Percentiles rank a stretch among this genome's conserved stretches.
These are phyloP conservation scores for Drosophila saltans DNA, from an alignment of 1,140 invertebrate species.

Conservation along the genomic window DNA sequence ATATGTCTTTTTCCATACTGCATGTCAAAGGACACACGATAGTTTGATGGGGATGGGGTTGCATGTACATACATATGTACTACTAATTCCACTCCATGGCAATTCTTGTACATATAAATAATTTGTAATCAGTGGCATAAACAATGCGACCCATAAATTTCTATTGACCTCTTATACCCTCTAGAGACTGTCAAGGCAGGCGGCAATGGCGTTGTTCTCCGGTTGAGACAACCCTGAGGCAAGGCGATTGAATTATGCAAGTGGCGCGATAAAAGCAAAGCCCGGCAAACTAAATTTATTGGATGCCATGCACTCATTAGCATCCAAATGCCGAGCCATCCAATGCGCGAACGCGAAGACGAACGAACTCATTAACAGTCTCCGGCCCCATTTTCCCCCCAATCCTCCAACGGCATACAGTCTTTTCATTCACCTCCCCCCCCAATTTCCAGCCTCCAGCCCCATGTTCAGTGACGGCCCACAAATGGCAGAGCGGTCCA, in stretches of 20 bases:
- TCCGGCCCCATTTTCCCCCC: slow-evolving; percentile 19
- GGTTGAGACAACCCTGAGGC: slow-evolving; percentile 2
- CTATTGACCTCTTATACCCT: slow-evolving; percentile 68
- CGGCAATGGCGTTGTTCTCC: background rate
- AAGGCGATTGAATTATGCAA: slow-evolving; percentile 73
- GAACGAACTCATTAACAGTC: slow-evolving; percentile 77
- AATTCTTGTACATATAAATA: slow-evolving; percentile 42
- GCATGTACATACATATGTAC: background rate
- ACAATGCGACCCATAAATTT: slow-evolving; percentile 74
- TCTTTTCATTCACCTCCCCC: no score
- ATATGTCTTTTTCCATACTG: background rate
- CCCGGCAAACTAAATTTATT: slow-evolving; percentile 79
- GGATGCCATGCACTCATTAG: slow-evolving; percentile 81
- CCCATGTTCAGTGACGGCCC: slow-evolving; percentile 14
- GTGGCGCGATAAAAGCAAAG: slow-evolving; percentile 79
- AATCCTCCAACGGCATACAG: background rate
- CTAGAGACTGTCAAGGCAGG: slow-evolving; percentile 22
- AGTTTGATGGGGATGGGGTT: background rate
- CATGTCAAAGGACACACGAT: slow-evolving; percentile 6
- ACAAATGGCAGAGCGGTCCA: slow-evolving; percentile 51
- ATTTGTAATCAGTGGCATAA: slow-evolving; percentile 81
- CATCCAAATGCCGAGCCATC: slow-evolving; percentile 73
- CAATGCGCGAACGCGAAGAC: slow-evolving; percentile 51
- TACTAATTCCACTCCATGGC: slow-evolving; percentile 17
- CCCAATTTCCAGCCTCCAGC: slow-evolving; percentile 5